Percentiles rank a stretch among this genome's conserved stretches.
These are phyloP conservation scores for Pollenia labialis DNA, from an alignment of 2,888 invertebrate species.

Conservation along the genomic window DNA sequence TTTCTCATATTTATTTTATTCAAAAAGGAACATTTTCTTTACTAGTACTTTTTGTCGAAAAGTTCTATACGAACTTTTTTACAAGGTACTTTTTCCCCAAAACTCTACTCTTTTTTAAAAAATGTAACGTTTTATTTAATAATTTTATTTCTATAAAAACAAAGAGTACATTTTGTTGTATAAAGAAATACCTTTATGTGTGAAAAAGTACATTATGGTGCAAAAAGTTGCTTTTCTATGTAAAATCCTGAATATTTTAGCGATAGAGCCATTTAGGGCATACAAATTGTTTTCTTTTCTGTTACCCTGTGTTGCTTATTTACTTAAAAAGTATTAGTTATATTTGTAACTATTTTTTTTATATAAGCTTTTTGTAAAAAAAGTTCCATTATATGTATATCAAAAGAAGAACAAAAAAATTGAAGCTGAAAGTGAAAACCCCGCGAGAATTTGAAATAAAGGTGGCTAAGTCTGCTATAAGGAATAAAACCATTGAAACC, in stretches of 20 bases:
- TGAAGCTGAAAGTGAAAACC: slow-evolving; percentile 81
- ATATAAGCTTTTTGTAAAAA: slow-evolving; percentile 11
- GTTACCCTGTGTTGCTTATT: slow-evolving; percentile 14
- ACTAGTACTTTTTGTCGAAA: too few relatives aligned
- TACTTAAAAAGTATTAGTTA: background rate
- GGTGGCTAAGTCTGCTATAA: slow-evolving; percentile 44
- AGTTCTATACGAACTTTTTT: too few relatives aligned
- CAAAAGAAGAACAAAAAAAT: slow-evolving; percentile 59
- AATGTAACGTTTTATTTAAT: too few relatives aligned
- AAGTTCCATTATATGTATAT: slow-evolving; percentile 20
- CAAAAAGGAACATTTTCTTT: too few relatives aligned
- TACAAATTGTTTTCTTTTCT: background rate
- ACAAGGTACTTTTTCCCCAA: too few relatives aligned
- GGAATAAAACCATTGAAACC: slow-evolving; percentile 2
- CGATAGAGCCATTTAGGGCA: too few relatives aligned
- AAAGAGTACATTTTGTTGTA: too few relatives aligned
- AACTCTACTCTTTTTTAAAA: too few relatives aligned
- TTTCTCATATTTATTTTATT: too few relatives aligned
- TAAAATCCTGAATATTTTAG: too few relatives aligned
- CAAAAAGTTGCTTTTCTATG: too few relatives aligned
- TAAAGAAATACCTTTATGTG: background rate
- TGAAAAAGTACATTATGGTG: background rate
- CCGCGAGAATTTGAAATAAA: slow-evolving; percentile 77
- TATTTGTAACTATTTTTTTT: slow-evolving; percentile 27
- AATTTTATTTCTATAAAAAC: too few relatives aligned